Conservation (phyloP, 2,888 invertebrate genomes). For the Bedellia somnulentella region DNA sequence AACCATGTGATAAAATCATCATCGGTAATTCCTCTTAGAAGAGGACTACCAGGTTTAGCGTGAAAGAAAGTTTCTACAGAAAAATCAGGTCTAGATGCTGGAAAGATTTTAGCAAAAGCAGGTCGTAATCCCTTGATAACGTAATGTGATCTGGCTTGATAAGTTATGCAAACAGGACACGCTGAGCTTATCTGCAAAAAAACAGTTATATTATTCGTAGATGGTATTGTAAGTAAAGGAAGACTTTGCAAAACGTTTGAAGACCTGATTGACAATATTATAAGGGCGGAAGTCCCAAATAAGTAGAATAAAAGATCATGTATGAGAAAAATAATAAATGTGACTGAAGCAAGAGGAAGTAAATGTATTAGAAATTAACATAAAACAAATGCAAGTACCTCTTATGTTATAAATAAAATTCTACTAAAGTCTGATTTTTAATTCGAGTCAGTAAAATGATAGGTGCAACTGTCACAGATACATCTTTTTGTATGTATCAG, state of each 20-base stretch:
- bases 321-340: no score
- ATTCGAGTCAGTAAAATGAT: no score
- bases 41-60: constrained; percentile 58
- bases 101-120: constrained; percentile 65
- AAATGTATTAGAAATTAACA: no score
- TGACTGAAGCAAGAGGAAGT: no score
- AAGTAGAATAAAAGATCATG: no score
- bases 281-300: no score
- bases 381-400: no score
- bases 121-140: constrained; percentile 65
- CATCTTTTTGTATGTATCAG: no score
- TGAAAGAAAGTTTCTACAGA: constrained; percentile 69
- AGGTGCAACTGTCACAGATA: no score
- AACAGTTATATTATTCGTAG: neutral
- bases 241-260: neutral
- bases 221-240: neutral
- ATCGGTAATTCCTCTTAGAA: constrained; percentile 64
- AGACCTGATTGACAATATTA: no score
- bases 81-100: constrained; percentile 62
- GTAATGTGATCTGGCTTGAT: constrained; percentile 60
- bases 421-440: no score
- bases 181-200: constrained; percentile 51
- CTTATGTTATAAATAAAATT: no score
- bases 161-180: constrained; percentile 66
- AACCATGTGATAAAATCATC: constrained; percentile 71